A percentile compares a stretch with the other conserved stretches of the same genome.
Conservation (phyloP, 1,140 invertebrate species). For the Scaptomyza graminum region DNA sequence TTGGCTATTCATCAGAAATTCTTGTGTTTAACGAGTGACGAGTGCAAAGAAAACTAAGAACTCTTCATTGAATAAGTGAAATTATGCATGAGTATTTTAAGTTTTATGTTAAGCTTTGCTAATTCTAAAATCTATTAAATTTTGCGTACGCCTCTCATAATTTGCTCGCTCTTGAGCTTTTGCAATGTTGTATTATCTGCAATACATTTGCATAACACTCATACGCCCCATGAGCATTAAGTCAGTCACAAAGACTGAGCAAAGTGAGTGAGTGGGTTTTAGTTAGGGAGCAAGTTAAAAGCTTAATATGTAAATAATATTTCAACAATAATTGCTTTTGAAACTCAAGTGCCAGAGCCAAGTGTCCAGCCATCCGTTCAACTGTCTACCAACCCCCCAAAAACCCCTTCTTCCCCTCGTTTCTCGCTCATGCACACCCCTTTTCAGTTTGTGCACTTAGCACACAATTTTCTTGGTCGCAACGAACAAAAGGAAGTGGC, state of each 20-base stretch:
- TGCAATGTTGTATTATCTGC: slow-evolving; percentile 56
- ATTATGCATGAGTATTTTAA: background rate
- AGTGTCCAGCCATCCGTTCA: slow-evolving; percentile 39
- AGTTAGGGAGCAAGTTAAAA: slow-evolving; percentile 5
- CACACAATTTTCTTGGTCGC: slow-evolving; percentile 23
- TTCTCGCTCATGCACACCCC: background rate
- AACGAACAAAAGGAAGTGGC: slow-evolving; percentile 16
- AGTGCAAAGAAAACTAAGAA: no score
- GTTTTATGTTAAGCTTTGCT: background rate
- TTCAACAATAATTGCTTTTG: slow-evolving; percentile 75
- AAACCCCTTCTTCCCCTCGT: background rate
- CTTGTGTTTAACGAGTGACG: no score
- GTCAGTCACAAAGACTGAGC: background rate
- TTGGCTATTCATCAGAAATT: background rate
- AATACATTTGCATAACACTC: slow-evolving; percentile 69
- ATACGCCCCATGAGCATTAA: slow-evolving; percentile 59
- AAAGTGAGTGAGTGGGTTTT: background rate
- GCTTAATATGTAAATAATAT: slow-evolving; percentile 71
- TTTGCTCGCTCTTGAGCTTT: slow-evolving; percentile 32
- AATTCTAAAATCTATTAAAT: slow-evolving; percentile 7
- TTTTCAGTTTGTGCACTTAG: slow-evolving; percentile 24
- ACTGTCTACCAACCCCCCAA: background rate
- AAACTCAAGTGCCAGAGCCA: slow-evolving; percentile 54
- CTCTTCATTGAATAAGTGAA: background rate
- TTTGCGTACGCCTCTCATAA: slow-evolving; percentile 37